Conservation (phyloP, 1,140 invertebrate species). For the Triops cancriformis region DNA sequence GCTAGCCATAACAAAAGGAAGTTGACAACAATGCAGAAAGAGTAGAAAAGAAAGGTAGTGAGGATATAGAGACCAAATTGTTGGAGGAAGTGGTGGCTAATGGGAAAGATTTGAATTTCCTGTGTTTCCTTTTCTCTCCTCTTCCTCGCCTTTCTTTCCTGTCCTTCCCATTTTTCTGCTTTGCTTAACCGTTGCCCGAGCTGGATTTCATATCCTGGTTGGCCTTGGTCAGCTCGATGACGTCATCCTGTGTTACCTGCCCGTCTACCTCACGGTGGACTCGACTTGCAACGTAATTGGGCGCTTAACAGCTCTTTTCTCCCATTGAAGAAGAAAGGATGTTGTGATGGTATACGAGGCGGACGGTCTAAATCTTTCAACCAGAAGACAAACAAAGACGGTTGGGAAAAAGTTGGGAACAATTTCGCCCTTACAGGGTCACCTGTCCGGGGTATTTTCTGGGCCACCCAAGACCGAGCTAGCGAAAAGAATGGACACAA, state of each 20-base stretch:
- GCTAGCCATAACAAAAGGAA: not conserved
- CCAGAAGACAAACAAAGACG: not conserved
- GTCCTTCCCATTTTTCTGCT: not conserved
- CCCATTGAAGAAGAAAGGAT: not conserved
- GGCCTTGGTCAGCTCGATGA: not conserved
- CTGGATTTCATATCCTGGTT: not conserved
- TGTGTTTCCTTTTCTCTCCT: not conserved
- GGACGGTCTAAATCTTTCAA: not conserved
- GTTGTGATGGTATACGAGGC: not conserved
- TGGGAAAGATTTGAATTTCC: not conserved
- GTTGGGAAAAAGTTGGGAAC: not conserved
- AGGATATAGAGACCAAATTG: not conserved
- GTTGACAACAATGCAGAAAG: not conserved
- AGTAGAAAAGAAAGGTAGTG: slow-evolving; percentile 7
- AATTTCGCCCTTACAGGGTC: not conserved
- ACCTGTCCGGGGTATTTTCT: not conserved
- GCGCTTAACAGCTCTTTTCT: no score
- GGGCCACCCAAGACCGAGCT: not conserved
- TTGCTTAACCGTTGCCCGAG: not conserved
- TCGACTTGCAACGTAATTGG: no score
- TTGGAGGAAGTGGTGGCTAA: not conserved
- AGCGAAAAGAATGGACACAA: no score
- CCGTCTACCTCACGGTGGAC: not conserved
- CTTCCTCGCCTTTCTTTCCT: not conserved
- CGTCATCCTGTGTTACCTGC: not conserved